These are phyloP conservation scores for Agonopterix alstromeriana DNA, from an alignment of 2,888 invertebrate species.

Conservation along the genomic window DNA sequence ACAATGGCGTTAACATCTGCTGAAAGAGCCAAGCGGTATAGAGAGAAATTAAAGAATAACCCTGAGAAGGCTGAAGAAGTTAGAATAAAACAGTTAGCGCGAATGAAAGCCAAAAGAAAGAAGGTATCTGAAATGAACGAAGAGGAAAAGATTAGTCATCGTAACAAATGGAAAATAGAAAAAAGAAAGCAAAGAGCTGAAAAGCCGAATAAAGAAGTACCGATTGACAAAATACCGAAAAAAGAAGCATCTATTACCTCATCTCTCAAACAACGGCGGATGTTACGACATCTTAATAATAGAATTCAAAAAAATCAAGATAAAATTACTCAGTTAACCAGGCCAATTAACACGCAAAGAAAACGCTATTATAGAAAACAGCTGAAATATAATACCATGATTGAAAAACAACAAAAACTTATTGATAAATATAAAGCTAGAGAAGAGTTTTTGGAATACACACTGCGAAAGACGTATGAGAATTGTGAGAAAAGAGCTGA, in stretches of 20 bases:
- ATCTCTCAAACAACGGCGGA: too few species aligned
- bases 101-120: conserved; percentile 3
- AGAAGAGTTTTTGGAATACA: conserved; percentile 4
- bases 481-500: background rate
- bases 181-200: conserved; percentile 4
- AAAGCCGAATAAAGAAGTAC: conserved; percentile 3
- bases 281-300: conserved; percentile 1
- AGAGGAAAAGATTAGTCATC: conserved; percentile 3
- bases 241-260: too few species aligned
- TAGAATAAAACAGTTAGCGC: conserved; percentile 17
- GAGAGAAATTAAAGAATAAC: background rate
- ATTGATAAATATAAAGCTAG: background rate
- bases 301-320: conserved; percentile 3
- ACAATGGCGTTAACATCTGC: background rate
- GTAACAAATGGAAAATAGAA: conserved; percentile 5
- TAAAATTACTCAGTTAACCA: conserved; percentile 2
- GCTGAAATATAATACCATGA: background rate
- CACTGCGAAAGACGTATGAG: conserved; percentile 1
- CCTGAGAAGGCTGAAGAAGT: background rate
- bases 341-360: conserved; percentile 2
- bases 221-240: conserved; percentile 3
- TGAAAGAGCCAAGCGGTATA: background rate
- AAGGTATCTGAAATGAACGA: conserved; percentile 6
- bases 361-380: conserved; percentile 2
- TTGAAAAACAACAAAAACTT: too few species aligned